Evolutionary conservation across 2,888 invertebrate genomes (phyloP).

Genomic region (Spilarctia lutea): DNA sequence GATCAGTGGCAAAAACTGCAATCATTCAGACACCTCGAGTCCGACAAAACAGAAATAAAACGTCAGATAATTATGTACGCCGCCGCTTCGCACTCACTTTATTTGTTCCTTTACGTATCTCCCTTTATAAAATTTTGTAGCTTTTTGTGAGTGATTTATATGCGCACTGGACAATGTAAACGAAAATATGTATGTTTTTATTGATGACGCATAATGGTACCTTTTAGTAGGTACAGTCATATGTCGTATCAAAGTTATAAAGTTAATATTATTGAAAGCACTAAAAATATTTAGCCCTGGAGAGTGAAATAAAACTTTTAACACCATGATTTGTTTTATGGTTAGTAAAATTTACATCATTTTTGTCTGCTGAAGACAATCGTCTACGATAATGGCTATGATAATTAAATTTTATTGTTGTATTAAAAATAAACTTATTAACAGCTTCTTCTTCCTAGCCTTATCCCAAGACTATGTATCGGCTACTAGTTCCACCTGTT

Average conservation of each 20-base stretch:
- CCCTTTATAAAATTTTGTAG: slow-evolving; percentile 53
- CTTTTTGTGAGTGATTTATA: slow-evolving; percentile 60
- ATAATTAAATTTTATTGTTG: background rate
- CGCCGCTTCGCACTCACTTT: slow-evolving; percentile 58
- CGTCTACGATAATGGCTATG: background rate
- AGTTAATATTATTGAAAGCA: background rate
- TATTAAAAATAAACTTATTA: no score
- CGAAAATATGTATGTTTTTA: slow-evolving; percentile 41
- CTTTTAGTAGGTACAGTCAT: background rate
- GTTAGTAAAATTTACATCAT: background rate
- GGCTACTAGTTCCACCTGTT: no score
- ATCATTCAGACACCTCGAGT: slow-evolving; percentile 60
- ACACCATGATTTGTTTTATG: background rate
- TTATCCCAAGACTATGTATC: no score
- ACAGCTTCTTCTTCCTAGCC: no score
- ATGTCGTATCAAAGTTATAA: background rate
- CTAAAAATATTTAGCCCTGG: background rate
- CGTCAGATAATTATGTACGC: slow-evolving; percentile 65
- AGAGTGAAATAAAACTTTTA: background rate
- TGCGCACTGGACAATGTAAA: slow-evolving; percentile 54
- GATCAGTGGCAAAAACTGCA: slow-evolving; percentile 52
- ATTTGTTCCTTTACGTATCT: slow-evolving; percentile 44
- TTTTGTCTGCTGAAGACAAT: background rate
- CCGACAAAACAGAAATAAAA: slow-evolving; percentile 62
- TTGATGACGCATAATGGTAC: background rate